phyloP scores from a whole-genome alignment of 2,113 vertebrate genomes.

The Falcunculus frontatus region DNA sequence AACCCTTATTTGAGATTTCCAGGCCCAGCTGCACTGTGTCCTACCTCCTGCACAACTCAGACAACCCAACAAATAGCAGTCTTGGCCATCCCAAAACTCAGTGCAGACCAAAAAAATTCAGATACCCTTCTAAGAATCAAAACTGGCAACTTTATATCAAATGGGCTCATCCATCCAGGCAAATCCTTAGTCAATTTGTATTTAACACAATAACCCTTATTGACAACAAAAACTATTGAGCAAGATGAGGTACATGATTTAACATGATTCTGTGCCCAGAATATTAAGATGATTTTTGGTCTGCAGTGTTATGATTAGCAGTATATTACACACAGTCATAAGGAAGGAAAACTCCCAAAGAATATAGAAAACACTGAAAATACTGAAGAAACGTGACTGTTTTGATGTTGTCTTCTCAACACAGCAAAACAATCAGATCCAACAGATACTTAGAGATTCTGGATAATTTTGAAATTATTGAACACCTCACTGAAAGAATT shows the following conservation, averaged over 20 bases:
- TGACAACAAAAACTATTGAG: background rate
- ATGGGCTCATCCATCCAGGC: background rate
- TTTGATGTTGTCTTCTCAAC: background rate
- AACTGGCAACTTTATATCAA: slow-evolving; percentile 28
- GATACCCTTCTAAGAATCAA: background rate
- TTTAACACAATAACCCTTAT: background rate
- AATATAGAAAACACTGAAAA: background rate
- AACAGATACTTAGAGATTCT: background rate
- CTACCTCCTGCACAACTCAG: background rate
- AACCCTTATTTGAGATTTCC: background rate
- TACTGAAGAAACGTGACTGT: background rate
- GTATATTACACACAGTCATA: background rate
- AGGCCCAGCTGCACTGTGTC: background rate
- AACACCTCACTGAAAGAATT: slow-evolving; percentile 3
- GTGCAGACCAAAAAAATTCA: background rate
- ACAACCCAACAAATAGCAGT: background rate
- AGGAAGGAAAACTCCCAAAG: background rate
- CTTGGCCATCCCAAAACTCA: background rate
- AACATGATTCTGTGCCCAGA: background rate
- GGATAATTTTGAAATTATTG: background rate
- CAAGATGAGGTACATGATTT: background rate
- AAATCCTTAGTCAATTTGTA: background rate
- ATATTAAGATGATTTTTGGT: background rate
- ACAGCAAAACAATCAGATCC: background rate
- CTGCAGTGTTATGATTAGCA: background rate